phyloP scores from a whole-genome alignment of 2,888 invertebrate genomes.

The Polyommatus iphigenia region DNA sequence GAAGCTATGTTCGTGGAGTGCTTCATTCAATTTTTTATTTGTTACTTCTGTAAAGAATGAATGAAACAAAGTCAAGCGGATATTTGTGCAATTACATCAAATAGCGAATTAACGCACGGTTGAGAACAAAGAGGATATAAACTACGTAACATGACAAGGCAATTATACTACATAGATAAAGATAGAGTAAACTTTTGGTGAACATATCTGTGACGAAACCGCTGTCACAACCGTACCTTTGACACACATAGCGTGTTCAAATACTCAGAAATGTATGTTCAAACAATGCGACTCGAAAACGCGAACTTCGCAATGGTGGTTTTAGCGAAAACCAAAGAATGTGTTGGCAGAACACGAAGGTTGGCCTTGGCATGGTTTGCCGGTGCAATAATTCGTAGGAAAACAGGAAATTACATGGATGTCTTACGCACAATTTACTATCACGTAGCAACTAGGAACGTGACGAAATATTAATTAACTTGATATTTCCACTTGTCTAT shows the following conservation, averaged over 20 bases:
- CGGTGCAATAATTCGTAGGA: neutral
- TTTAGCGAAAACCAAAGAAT: neutral
- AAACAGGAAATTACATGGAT: slow-evolving; percentile 6
- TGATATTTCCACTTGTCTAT: neutral
- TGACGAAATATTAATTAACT: neutral
- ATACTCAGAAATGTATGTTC: neutral
- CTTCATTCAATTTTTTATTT: too few species aligned
- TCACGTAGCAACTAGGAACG: neutral
- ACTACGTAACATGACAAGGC: neutral
- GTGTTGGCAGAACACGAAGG: neutral
- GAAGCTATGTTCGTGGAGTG: too few species aligned
- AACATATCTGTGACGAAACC: slow-evolving; percentile 4
- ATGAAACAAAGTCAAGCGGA: neutral
- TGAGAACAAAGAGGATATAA: neutral
- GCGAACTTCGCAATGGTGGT: slow-evolving; percentile 3
- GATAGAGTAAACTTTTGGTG: neutral
- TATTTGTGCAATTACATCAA: neutral
- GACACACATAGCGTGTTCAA: slow-evolving; percentile 17
- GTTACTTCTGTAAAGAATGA: too few species aligned
- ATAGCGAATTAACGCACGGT: neutral
- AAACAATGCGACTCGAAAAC: neutral
- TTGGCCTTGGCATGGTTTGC: neutral
- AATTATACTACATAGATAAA: neutral
- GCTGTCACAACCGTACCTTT: slow-evolving; percentile 6
- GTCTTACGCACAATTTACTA: neutral